phyloP scores from a whole-genome alignment of 2,888 invertebrate genomes.

The Thecophora atra region DNA sequence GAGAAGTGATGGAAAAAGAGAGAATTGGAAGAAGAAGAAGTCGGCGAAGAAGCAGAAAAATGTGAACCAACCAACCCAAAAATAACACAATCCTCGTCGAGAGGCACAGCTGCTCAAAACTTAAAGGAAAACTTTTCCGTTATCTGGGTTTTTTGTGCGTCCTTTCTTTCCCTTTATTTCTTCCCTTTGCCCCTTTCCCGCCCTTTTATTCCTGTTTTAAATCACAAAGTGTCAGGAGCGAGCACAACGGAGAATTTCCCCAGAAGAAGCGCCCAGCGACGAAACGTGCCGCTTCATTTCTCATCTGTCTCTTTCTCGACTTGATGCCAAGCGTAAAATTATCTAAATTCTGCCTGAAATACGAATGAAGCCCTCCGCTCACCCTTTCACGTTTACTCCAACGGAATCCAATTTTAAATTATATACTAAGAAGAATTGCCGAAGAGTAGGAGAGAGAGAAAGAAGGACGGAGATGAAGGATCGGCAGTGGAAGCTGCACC shows the following conservation, averaged over 20 bases:
- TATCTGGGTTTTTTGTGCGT: slow-evolving; percentile 9
- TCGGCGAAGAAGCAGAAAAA: background rate
- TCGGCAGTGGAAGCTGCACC: slow-evolving; percentile 47
- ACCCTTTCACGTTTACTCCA: background rate
- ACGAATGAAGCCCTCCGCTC: slow-evolving; percentile 45
- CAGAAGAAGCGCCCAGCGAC: background rate
- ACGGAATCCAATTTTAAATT: slow-evolving; percentile 55
- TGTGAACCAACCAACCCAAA: background rate
- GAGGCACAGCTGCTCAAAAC: slow-evolving; percentile 33
- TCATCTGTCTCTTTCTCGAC: slow-evolving; percentile 32
- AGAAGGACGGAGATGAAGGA: slow-evolving; percentile 30
- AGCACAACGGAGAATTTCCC: background rate
- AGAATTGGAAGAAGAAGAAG: background rate
- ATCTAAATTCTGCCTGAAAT: slow-evolving; percentile 53
- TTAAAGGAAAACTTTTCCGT: slow-evolving; percentile 23
- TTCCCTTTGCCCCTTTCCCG: background rate
- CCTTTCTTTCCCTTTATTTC: background rate
- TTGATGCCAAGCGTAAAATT: slow-evolving; percentile 48
- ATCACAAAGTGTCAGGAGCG: background rate
- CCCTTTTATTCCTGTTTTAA: background rate
- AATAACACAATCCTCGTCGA: slow-evolving; percentile 14
- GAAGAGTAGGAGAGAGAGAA: slow-evolving; percentile 34
- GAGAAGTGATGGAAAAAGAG: background rate
- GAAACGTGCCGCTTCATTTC: slow-evolving; percentile 21
- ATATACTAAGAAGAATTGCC: slow-evolving; percentile 59